Evolutionary conservation across 2,113 vertebrate species (phyloP).

Genomic region (Istiophorus platypterus): DNA sequence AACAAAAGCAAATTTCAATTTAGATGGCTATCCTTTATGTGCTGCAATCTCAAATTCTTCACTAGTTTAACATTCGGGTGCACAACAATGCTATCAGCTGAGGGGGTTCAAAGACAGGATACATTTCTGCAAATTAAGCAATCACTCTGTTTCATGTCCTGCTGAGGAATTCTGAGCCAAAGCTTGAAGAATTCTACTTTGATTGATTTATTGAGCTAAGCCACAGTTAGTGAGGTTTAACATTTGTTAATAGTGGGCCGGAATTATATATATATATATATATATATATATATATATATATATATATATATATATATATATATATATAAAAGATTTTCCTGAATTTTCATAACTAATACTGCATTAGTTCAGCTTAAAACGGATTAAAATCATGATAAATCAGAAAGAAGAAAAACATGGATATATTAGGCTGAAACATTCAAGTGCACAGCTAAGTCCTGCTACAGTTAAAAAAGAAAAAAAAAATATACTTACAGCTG

Average conservation of each 20-base stretch:
- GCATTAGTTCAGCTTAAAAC: slow-evolving; percentile 6
- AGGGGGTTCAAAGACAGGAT: slow-evolving; percentile 49
- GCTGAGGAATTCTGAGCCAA: slow-evolving; percentile 21
- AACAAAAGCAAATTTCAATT: slow-evolving; percentile 72
- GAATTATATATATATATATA: not conserved
- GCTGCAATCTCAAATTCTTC: slow-evolving; percentile 49
- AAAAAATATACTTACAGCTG: slow-evolving; percentile 61
- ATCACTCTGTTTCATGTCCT: slow-evolving; percentile 39
- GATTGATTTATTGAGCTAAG: slow-evolving; percentile 25
- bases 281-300: not conserved
- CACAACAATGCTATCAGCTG: slow-evolving; percentile 42
- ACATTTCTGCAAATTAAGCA: slow-evolving; percentile 54
- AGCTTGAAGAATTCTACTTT: slow-evolving; percentile 6
- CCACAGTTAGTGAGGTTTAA: not conserved
- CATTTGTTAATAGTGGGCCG: not conserved
- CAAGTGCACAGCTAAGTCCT: not conserved
- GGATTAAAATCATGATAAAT: not conserved
- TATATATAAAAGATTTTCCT: not conserved
- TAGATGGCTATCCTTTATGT: slow-evolving; percentile 64
- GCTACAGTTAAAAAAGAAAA: not conserved
- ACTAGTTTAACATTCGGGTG: slow-evolving; percentile 63
- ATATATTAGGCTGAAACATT: not conserved
- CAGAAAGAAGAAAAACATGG: not conserved
- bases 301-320: not conserved
- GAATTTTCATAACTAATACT: not conserved